Conservation (phyloP, 2,113 vertebrate species). For the Echinops telfairi region DNA sequence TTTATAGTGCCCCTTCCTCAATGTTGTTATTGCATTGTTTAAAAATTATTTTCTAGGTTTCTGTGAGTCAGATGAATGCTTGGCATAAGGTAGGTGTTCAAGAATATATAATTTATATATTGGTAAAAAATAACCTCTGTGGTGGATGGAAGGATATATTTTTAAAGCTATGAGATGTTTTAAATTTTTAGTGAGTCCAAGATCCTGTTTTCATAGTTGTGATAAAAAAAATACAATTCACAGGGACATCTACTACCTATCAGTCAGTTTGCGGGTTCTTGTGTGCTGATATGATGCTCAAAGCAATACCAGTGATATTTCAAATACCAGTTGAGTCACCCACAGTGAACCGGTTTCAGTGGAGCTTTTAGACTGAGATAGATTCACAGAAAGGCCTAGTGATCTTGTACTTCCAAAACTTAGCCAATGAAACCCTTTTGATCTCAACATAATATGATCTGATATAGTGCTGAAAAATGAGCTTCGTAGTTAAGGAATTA, state of each 20-base stretch:
- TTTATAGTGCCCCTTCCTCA: background rate
- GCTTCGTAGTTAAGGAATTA: background rate
- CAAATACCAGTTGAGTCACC: no score
- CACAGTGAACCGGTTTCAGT: no score
- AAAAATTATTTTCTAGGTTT: no score
- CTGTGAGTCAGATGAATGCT: background rate
- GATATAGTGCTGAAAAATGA: background rate
- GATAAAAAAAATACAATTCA: constrained; percentile 12
- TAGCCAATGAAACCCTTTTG: background rate
- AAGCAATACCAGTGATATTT: background rate
- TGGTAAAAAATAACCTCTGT: background rate
- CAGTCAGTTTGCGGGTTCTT: background rate
- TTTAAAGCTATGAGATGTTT: background rate
- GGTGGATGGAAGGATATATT: background rate
- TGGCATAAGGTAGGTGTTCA: background rate
- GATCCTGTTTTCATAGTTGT: background rate
- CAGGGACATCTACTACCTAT: no score
- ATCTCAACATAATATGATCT: background rate
- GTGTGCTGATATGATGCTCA: background rate
- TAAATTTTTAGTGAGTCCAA: background rate
- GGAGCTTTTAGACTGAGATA: no score
- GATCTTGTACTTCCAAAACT: background rate
- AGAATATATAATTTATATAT: background rate
- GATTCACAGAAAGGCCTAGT: no score
- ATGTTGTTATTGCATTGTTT: background rate